Base-by-base conservation (phyloP, 2,797 vertebrate species). In the Paedocypris micromegethes region DNA sequence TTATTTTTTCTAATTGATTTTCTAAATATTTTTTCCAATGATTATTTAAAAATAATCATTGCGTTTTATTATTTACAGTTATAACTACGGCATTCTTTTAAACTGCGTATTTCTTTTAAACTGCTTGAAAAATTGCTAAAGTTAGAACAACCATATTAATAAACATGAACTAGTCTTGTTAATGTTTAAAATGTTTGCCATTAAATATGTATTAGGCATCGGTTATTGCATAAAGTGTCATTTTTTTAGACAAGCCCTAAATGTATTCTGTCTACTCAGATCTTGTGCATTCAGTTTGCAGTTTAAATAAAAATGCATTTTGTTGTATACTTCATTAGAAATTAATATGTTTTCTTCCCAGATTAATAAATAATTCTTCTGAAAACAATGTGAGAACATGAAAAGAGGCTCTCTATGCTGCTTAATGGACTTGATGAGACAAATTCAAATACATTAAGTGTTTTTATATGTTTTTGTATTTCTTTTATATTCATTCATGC, bases 401-500 rank as follows among this genome's bases (percentile, higher is more conserved):
- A 38, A 51, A 68, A 64, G 50, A 9, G 6, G 6, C n/a, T 51
- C 48, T 64, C 57, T 43, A 46, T 40, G 42, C 51, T 40, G 40
- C 46, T 5, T 70, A 70, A 70, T 74, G 73, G 72, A 74, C 57
- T 47, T 42, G 62, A 74, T 65, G 4, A 61, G 42, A 60, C 41
- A 1, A 9, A 61, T 53, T 66, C 9, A 70, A 66, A 50, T 52
- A 62, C 4, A 47, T 41, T 69, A 58, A 68, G 74, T 75, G 74
- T 75, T 52, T 75, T 72, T 72, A 39, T 68, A 47, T 75, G 74
- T 75, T 64, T 67, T 52, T 64, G 53, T 58, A 45, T 56, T 51
- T 49, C 46, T 53, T 39, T 61, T 72, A 59, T 75, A 66, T 68
- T 63, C 2, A 39, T 61, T 56, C 53, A 6, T 57, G 47, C 23